Evolutionary conservation across 1,140 invertebrate genomes (phyloP).

Genomic region (Trypoxylus dichotomus): DNA sequence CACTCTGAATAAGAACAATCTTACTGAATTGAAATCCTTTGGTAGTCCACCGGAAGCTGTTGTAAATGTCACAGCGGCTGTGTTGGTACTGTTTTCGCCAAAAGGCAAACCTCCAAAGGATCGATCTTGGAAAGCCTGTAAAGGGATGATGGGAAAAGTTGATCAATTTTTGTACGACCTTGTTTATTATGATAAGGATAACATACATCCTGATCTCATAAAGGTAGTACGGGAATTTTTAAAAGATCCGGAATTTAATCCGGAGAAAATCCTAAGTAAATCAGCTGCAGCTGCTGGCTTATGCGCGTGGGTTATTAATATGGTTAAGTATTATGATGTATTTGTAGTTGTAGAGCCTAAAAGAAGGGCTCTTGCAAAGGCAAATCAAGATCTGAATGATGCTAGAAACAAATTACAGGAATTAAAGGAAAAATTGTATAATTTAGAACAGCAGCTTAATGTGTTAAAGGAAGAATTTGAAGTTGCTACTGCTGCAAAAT

Average conservation of each 20-base stretch:
- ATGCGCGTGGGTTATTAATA: conserved; percentile 94
- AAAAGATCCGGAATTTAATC: conserved; percentile 77
- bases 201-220: conserved; percentile 86
- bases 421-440: conserved; percentile 43
- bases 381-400: conserved; percentile 79
- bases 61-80: conserved; percentile 82
- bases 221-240: conserved; percentile 67
- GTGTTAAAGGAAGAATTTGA: conserved; percentile 80
- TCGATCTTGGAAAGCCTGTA: conserved; percentile 89
- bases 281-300: conserved; percentile 88
- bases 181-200: conserved; percentile 91
- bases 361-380: conserved; percentile 72
- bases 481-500: conserved; percentile 81
- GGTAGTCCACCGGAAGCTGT: conserved; percentile 81
- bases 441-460: conserved; percentile 69
- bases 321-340: conserved; percentile 88
- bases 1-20: conserved; percentile 90
- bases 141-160: conserved; percentile 79
- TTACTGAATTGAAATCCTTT: conserved; percentile 94
- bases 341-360: conserved; percentile 93
- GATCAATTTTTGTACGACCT: conserved; percentile 86
- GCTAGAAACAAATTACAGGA: conserved; percentile 77
- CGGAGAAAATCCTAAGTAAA: conserved; percentile 82
- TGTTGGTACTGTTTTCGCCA: conserved; percentile 81
- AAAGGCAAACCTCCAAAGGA: conserved; percentile 91